Conservation (phyloP, 2,113 vertebrate genomes). For the Sinocyclocheilus anshuiensis region DNA sequence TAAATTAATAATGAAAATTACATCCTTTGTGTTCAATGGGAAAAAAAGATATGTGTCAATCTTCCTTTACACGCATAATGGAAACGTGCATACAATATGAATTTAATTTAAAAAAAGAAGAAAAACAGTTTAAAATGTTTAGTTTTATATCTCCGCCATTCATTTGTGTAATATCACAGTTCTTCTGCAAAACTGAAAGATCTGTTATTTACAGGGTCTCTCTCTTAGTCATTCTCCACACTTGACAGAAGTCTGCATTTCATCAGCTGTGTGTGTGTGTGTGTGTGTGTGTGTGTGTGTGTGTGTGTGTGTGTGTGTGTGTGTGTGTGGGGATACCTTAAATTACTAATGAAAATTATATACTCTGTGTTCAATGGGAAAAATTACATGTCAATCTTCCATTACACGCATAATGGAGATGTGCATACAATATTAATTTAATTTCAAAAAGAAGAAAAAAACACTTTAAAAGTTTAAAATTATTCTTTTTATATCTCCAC, state of each 20-base stretch:
- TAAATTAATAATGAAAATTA: neutral
- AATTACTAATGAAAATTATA: neutral
- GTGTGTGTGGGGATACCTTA: neutral
- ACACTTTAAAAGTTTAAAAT: neutral
- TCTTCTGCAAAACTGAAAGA: constrained; percentile 6
- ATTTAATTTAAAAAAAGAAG: neutral
- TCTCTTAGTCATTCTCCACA: constrained; percentile 34
- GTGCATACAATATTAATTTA: neutral
- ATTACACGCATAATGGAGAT: neutral
- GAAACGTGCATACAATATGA: neutral
- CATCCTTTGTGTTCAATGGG: neutral
- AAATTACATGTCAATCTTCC: no score
- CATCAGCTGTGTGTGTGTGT: constrained; percentile 28
- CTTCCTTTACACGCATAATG: neutral
- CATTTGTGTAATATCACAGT: neutral
- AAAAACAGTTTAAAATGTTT: neutral
- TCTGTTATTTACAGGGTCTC: constrained; percentile 36
- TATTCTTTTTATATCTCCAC: neutral
- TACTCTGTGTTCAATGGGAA: neutral
- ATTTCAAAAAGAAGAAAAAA: neutral
- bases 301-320: no score
- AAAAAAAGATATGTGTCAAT: no score
- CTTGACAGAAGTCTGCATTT: constrained; percentile 38
- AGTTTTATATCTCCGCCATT: neutral
- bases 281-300: no score